phyloP scores from a whole-genome alignment of 2,113 vertebrate species.

The Ceyx melanurus region DNA sequence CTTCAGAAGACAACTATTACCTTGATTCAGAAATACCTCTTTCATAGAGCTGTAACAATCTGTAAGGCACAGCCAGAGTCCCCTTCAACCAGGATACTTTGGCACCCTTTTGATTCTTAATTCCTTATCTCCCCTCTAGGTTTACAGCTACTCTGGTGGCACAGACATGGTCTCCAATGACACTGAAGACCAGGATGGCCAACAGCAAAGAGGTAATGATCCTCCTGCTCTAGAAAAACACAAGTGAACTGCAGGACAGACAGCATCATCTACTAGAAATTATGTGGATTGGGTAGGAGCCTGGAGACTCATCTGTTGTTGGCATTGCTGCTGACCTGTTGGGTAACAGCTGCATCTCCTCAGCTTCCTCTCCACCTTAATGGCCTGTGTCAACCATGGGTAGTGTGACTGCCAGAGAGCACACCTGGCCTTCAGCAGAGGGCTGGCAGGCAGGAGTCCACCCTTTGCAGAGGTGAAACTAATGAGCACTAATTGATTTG shows the following conservation, averaged over 20 bases:
- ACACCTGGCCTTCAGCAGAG: background rate
- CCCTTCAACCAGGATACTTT: background rate
- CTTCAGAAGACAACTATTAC: background rate
- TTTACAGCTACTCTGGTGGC: background rate
- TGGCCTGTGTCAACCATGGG: background rate
- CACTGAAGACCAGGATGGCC: background rate
- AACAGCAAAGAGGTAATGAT: background rate
- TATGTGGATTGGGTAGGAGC: background rate
- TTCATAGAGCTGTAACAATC: background rate
- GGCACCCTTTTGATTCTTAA: background rate
- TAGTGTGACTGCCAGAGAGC: background rate
- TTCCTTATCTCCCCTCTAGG: background rate
- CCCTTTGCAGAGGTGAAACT: background rate
- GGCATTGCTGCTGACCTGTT: background rate
- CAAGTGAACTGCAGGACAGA: background rate
- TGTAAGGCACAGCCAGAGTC: background rate
- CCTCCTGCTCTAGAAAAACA: background rate
- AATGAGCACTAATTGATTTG: background rate
- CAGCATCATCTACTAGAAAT: background rate
- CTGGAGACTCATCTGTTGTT: background rate
- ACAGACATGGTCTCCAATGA: background rate
- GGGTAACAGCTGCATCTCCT: background rate
- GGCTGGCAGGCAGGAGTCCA: background rate
- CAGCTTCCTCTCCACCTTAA: background rate
- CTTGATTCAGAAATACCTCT: background rate